Conservation (phyloP, 2,113 vertebrate genomes). For the Tauraco erythrolophus region DNA sequence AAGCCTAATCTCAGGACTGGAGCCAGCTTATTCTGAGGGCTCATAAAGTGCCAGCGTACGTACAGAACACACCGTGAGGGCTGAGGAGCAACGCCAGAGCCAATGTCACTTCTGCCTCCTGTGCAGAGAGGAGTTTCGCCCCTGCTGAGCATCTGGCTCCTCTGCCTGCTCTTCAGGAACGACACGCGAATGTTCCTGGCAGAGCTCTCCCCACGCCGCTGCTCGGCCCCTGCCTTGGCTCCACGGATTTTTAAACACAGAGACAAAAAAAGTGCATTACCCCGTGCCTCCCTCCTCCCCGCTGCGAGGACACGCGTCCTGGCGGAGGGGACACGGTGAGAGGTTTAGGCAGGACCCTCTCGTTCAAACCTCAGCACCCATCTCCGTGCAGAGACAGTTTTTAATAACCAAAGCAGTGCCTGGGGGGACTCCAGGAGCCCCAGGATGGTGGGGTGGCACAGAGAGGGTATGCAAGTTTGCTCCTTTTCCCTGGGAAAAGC, state of each 20-base stretch:
- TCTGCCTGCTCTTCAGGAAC: background rate
- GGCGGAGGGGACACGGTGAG: fast-evolving
- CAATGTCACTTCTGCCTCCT: background rate
- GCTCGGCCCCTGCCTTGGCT: background rate
- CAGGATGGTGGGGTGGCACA: too few species aligned
- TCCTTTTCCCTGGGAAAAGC: background rate
- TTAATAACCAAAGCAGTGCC: background rate
- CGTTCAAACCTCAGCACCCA: background rate
- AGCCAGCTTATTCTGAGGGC: background rate
- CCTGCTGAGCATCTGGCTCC: background rate
- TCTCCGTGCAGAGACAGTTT: fast-evolving
- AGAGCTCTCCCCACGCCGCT: fast-evolving
- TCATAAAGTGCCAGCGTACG: background rate
- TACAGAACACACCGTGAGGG: background rate
- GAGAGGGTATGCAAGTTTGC: fast-evolving
- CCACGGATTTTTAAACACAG: background rate
- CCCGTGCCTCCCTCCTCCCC: background rate
- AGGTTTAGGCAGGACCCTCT: fast-evolving
- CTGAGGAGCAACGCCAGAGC: background rate
- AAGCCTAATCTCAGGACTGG: background rate
- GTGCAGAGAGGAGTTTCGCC: background rate
- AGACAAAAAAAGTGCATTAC: background rate
- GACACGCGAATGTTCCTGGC: background rate
- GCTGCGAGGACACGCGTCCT: fast-evolving
- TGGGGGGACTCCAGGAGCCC: background rate